These are phyloP conservation scores for Neodiprion fabricii DNA, from an alignment of 1,140 invertebrate genomes.

Conservation along the genomic window DNA sequence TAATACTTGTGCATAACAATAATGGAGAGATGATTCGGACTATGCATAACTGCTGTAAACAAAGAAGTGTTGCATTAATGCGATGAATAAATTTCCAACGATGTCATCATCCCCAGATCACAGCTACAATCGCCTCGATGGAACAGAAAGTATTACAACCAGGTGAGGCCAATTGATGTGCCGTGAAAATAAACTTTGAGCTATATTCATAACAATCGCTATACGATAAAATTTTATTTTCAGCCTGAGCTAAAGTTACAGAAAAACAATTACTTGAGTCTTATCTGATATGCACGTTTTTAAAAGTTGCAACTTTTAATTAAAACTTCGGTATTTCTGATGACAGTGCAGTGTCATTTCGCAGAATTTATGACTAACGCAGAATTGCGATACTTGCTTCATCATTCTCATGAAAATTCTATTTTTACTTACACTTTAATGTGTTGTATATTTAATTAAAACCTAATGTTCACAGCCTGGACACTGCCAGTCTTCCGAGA, in stretches of 20 bases:
- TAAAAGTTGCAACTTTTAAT: no score
- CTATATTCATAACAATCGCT: no score
- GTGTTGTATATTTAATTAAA: constrained; percentile 8
- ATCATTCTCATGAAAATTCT: constrained; percentile 14
- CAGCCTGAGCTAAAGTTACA: not conserved
- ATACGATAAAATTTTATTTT: not conserved
- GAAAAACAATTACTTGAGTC: not conserved
- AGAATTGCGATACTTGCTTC: not conserved
- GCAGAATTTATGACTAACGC: no score
- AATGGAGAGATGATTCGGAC: not conserved
- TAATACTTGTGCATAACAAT: constrained; percentile 2
- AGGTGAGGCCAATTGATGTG: constrained; percentile 8
- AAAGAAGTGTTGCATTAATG: not conserved
- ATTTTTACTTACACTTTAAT: not conserved
- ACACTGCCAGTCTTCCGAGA: constrained; percentile 16
- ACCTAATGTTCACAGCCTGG: constrained; percentile 9
- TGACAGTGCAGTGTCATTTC: no score
- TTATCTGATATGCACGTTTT: not conserved
- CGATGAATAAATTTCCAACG: not conserved
- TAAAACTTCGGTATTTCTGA: no score
- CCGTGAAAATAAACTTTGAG: no score
- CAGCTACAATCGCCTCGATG: constrained; percentile 25
- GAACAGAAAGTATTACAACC: constrained; percentile 16
- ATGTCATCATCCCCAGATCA: constrained; percentile 22
- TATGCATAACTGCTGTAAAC: not conserved